A percentile compares a stretch with the other conserved stretches of the same genome.
phyloP scores from a whole-genome alignment of 1,140 invertebrate species.

The Polypedilum vanderplanki region DNA sequence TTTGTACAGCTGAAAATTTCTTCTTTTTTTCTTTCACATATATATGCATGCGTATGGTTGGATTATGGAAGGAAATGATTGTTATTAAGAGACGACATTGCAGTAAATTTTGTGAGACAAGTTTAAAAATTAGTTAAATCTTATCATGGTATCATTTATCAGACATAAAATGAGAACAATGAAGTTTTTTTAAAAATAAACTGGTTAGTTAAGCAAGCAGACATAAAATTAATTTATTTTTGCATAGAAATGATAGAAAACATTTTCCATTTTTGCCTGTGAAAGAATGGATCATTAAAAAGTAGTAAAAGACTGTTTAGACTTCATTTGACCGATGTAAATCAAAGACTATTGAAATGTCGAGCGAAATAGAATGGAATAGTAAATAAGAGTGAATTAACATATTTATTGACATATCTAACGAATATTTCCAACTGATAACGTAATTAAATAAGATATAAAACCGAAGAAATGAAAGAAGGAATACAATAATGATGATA shows the following conservation, averaged over 20 bases:
- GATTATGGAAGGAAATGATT: too few relatives aligned
- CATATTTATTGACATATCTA: slow-evolving; percentile 15
- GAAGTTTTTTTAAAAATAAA: too few relatives aligned
- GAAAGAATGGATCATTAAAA: slow-evolving; percentile 14
- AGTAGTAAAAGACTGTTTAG: not conserved
- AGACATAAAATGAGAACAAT: too few relatives aligned
- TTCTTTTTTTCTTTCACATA: too few relatives aligned
- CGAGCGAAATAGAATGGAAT: not conserved
- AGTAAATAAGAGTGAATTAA: slow-evolving; percentile 7
- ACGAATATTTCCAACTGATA: not conserved
- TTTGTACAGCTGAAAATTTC: too few relatives aligned
- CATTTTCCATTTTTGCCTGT: not conserved
- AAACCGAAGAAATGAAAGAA: not conserved
- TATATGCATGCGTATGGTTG: too few relatives aligned
- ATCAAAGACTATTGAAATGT: slow-evolving; percentile 13
- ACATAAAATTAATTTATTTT: not conserved
- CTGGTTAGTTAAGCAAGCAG: too few relatives aligned
- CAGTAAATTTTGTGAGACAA: too few relatives aligned
- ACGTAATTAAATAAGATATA: slow-evolving; percentile 28
- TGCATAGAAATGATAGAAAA: not conserved
- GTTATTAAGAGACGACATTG: too few relatives aligned
- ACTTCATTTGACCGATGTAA: not conserved
- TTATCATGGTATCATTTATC: too few relatives aligned
- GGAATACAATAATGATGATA: slow-evolving; percentile 16
- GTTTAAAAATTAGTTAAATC: too few relatives aligned